These are phyloP conservation scores for Toxostoma redivivum DNA, from an alignment of 2,113 vertebrate genomes.

Conservation along the genomic window DNA sequence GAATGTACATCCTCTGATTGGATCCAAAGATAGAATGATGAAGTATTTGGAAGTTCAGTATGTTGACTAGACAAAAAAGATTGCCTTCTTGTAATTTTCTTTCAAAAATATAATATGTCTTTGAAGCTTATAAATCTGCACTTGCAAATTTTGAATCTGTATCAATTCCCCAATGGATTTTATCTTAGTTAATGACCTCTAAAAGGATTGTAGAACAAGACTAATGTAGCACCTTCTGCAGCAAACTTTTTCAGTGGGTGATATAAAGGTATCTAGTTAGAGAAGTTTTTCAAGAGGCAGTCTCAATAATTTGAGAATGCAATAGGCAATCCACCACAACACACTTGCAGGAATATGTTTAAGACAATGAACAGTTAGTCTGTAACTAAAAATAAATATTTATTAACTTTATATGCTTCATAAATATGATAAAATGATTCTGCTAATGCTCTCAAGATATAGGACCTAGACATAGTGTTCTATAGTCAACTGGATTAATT, in stretches of 20 bases:
- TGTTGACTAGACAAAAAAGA: background rate
- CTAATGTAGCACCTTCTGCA: background rate
- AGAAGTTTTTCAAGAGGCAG: background rate
- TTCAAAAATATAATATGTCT: background rate
- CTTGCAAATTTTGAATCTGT: background rate
- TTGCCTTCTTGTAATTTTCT: background rate
- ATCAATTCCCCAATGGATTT: background rate
- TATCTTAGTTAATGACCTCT: background rate
- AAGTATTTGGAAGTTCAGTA: background rate
- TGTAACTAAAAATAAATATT: slow-evolving; percentile 12
- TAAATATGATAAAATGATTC: background rate
- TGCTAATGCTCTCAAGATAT: background rate
- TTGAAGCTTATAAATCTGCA: background rate
- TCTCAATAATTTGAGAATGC: background rate
- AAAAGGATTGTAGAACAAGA: background rate
- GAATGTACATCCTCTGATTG: background rate
- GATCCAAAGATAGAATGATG: background rate
- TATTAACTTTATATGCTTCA: background rate
- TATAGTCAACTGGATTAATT: background rate
- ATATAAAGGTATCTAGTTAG: background rate
- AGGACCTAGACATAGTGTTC: background rate
- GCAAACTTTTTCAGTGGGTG: background rate
- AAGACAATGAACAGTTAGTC: background rate
- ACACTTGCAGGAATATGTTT: background rate
- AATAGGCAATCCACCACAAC: background rate